Evolutionary conservation across 2,797 vertebrate species (phyloP).

Genomic region (Eremophila alpestris): DNA sequence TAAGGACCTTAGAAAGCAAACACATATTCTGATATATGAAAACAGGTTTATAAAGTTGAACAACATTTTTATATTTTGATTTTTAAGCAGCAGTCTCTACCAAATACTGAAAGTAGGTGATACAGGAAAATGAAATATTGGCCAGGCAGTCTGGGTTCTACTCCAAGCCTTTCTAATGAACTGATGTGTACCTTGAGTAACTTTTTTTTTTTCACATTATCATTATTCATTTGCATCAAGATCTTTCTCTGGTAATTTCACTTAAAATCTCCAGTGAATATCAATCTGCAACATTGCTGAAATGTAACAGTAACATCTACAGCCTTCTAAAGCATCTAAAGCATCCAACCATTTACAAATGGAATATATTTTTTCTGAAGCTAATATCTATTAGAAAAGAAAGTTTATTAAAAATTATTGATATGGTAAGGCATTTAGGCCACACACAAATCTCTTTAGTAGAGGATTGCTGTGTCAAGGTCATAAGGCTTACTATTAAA

Average conservation of each 20-base stretch:
- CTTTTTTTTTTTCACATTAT: neutral
- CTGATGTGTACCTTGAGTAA: neutral
- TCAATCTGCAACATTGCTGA: neutral
- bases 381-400: neutral
- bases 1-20: slow-evolving; percentile 38
- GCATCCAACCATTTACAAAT: neutral
- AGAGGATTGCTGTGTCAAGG: neutral
- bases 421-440: neutral
- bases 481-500: neutral
- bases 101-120: neutral
- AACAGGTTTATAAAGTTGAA: neutral
- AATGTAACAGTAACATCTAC: neutral
- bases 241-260: neutral
- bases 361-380: neutral
- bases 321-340: neutral
- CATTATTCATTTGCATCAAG: neutral
- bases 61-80: neutral
- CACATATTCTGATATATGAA: slow-evolving; percentile 22
- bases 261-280: neutral
- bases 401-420: neutral
- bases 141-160: neutral
- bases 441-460: neutral
- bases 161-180: neutral
- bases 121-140: neutral
- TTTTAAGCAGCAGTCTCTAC: neutral